A percentile compares a stretch with the other conserved stretches of the same genome.
Conservation (phyloP, 2,113 vertebrate species). For the Etheostoma spectabile region DNA sequence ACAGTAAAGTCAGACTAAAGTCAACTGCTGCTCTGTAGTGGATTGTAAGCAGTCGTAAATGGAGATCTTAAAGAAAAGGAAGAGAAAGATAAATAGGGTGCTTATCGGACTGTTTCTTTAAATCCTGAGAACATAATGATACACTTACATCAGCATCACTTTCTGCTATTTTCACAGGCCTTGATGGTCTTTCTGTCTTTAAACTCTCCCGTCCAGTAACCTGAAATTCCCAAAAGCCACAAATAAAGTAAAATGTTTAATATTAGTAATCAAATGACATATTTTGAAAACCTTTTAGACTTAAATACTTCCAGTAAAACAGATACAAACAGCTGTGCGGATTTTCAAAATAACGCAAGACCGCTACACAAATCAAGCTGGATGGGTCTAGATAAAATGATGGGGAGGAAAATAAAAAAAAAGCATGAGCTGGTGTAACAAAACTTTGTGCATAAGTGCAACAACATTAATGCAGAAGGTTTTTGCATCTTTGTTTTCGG, state of each 20-base stretch:
- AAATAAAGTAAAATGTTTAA: slow-evolving; percentile 46
- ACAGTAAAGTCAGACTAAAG: slow-evolving; percentile 61
- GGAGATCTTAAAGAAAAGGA: slow-evolving; percentile 53
- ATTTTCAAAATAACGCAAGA: slow-evolving; percentile 32
- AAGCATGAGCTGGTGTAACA: slow-evolving; percentile 4
- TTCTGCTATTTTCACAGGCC: slow-evolving; percentile 95
- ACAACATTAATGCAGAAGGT: slow-evolving; percentile 33
- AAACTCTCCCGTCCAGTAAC: slow-evolving; percentile 91
- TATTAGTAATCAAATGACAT: not conserved
- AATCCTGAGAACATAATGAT: slow-evolving; percentile 42
- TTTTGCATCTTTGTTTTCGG: slow-evolving; percentile 26
- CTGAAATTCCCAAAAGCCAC: slow-evolving; percentile 80
- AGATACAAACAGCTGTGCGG: slow-evolving; percentile 12
- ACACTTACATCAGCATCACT: slow-evolving; percentile 96
- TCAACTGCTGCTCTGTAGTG: slow-evolving; percentile 66
- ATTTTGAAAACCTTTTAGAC: not conserved
- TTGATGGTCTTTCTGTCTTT: slow-evolving; percentile 89
- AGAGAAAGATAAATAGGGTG: slow-evolving; percentile 46
- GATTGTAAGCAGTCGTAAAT: slow-evolving; percentile 53
- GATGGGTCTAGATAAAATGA: slow-evolving; percentile 23
- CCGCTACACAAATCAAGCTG: slow-evolving; percentile 30
- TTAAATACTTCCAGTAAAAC: slow-evolving; percentile 3
- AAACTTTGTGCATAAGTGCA: slow-evolving; percentile 28
- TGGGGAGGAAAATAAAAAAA: not conserved
- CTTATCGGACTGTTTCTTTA: slow-evolving; percentile 45